These are phyloP conservation scores for Bicyclus anynana DNA, from an alignment of 1,140 invertebrate genomes.

Conservation along the genomic window DNA sequence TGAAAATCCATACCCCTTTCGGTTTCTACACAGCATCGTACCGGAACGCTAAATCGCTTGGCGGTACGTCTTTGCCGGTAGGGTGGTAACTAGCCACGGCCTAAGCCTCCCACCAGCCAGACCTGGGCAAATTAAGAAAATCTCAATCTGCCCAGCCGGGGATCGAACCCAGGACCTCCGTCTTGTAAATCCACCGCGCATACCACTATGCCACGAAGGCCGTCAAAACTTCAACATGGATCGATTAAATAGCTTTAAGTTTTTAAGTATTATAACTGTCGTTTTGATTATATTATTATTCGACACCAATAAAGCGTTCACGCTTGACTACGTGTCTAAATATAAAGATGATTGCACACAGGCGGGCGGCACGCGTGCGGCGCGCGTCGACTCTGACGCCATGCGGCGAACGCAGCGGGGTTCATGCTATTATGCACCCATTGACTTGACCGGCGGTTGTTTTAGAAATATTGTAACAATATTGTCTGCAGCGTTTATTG, in stretches of 20 bases:
- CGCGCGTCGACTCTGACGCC: conserved; percentile 34
- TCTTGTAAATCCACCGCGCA: no score
- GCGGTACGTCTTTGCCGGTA: no score
- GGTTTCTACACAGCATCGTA: no score
- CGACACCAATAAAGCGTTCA: conserved; percentile 2
- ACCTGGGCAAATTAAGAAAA: no score
- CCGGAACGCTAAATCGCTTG: no score
- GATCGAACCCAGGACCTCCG: no score
- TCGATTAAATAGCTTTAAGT: neutral
- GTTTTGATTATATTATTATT: conserved; percentile 1
- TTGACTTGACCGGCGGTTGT: conserved; percentile 22
- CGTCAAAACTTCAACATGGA: neutral
- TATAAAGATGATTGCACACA: conserved; percentile 43
- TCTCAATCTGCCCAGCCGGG: no score
- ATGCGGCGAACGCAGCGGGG: conserved; percentile 42
- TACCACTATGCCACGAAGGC: no score
- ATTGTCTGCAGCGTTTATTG: conserved; percentile 11
- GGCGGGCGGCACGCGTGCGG: conserved; percentile 36
- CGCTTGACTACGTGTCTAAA: conserved; percentile 22
- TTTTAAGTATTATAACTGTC: neutral
- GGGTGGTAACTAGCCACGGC: no score
- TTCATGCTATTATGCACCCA: conserved; percentile 30
- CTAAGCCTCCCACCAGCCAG: no score
- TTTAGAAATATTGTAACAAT: conserved; percentile 21
- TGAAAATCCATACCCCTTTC: no score